phyloP scores from a whole-genome alignment of 2,113 vertebrate genomes.

The Bettongia penicillata region DNA sequence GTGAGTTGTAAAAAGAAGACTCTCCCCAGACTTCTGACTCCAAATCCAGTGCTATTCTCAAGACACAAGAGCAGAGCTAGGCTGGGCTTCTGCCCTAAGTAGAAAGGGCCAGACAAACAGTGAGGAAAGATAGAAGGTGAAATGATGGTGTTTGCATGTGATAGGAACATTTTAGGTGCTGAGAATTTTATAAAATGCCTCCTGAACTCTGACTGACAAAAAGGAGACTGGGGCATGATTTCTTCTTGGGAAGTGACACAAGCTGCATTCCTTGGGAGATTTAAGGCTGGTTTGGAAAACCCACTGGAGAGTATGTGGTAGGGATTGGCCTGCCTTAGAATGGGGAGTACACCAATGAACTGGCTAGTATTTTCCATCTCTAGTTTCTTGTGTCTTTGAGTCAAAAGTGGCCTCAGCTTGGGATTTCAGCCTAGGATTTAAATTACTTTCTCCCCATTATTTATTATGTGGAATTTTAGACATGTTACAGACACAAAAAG shows the following conservation, averaged over 20 bases:
- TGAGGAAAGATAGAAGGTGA: neutral
- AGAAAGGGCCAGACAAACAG: neutral
- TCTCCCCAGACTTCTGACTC: neutral
- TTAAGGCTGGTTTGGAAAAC: conserved; percentile 2
- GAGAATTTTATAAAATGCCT: neutral
- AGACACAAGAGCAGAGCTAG: neutral
- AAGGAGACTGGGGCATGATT: neutral
- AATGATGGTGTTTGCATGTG: neutral
- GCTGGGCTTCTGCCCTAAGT: neutral
- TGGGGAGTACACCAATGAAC: neutral
- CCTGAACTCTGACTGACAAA: neutral
- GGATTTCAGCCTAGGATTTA: conserved; percentile 1
- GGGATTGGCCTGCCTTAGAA: neutral
- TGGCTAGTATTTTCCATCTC: conserved; percentile 1
- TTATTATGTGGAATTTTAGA: conserved; percentile 7
- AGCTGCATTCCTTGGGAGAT: conserved; percentile 4
- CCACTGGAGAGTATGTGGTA: conserved; percentile 8
- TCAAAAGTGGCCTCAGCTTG: conserved; percentile 1
- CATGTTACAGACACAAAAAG: neutral
- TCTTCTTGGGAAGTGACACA: neutral
- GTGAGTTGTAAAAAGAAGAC: neutral
- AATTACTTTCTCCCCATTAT: neutral
- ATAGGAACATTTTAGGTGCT: neutral
- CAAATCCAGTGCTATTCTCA: neutral
- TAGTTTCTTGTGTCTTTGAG: neutral